Base-by-base conservation (phyloP, 2,797 vertebrate genomes). In the Anniella stebbinsi region DNA sequence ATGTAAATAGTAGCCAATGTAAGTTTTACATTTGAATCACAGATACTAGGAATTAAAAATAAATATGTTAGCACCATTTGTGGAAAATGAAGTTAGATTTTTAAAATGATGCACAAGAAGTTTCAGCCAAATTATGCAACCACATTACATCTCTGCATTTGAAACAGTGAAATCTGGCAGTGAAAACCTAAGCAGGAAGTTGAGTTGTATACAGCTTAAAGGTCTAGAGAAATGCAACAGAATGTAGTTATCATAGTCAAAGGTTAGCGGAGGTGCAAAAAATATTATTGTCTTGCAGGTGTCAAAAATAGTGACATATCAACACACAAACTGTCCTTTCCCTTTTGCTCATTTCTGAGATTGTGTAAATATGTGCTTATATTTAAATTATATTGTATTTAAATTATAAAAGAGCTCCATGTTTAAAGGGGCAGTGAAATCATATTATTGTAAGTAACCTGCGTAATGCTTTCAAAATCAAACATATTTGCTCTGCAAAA, bases 301-400 rank as follows among this genome's bases (percentile, higher is more conserved):
- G 76, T 60, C 83, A 57, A 69, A 54, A 60, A 11, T 70, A 69
- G 72, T 85, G 30, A 66, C 15, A 23, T 77, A 78, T 69, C 45
- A 69, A 54, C n/a, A 66, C 38, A 67, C 45, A 72, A 60, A 12
- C 2, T 15, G 60, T 69, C 25, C 41, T 67, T 48, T 41, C 12
- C 30, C n/a, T 76, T 85, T 76, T 33, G 21, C 38, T 0, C 18
- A 38, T 17, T 85, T 33, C 54, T 57, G 21, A 69, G 45, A 41
- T 38, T 21, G 17, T 67, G 21, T 41, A 72, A 38, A 21, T 80
- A 4, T 57, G 25, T 70, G n/a, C 72, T 88, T 83, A 57, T 76
- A 70, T 72, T 30, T 60, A n/a, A 30, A 72, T 36, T 85, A 85
- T 85, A 54, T 88, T 83, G 70, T 76, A 70, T 72, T 38, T 60